Conservation (phyloP, 2,113 vertebrate genomes). For the Ptilonorhynchus violaceus region DNA sequence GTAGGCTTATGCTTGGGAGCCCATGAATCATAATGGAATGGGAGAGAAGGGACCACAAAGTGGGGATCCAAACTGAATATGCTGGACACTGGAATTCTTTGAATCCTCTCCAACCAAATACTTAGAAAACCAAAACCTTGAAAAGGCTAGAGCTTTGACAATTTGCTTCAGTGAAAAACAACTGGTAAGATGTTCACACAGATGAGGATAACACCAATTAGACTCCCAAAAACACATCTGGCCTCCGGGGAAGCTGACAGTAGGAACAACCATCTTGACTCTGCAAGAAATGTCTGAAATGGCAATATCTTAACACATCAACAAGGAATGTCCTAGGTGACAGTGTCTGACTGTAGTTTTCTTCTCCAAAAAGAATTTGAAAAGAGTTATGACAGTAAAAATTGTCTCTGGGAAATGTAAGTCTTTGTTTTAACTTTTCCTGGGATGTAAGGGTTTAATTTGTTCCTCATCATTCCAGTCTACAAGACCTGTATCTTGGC, state of each 20-base stretch:
- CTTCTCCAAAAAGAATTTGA: not conserved
- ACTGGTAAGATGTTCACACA: not conserved
- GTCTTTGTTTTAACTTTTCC: not conserved
- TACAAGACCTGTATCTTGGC: not conserved
- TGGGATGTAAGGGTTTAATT: not conserved
- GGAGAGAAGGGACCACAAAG: not conserved
- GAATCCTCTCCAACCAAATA: rapidly evolving
- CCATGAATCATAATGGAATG: not conserved
- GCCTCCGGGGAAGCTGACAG: rapidly evolving
- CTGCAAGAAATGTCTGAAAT: not conserved
- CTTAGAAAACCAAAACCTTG: not conserved
- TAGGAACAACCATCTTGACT: not conserved
- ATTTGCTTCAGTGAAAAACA: not conserved
- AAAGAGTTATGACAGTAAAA: not conserved
- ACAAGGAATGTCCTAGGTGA: rapidly evolving
- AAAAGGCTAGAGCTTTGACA: not conserved
- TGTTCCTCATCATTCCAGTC: not conserved
- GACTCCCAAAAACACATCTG: not conserved
- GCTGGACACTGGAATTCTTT: not conserved
- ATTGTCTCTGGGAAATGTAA: not conserved
- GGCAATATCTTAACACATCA: rapidly evolving
- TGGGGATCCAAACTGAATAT: not conserved
- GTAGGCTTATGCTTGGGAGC: not conserved
- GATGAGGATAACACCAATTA: no score
- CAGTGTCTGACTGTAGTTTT: not conserved